A percentile compares a stretch with the other conserved stretches of the same genome.
These are phyloP conservation scores for Caradrina kadenii DNA, from an alignment of 2,888 invertebrate species.

Conservation along the genomic window DNA sequence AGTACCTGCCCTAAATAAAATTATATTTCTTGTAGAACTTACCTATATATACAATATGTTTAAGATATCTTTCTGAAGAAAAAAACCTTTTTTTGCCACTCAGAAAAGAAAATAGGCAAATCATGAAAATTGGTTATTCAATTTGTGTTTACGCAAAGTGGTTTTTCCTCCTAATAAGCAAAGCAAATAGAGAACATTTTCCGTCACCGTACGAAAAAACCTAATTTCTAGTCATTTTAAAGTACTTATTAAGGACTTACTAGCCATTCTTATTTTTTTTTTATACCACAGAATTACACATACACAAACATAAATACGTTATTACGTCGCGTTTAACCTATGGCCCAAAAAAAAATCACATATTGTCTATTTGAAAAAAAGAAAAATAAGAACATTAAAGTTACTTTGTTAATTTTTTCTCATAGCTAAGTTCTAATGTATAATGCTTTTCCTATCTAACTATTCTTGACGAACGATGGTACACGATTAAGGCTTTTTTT, in stretches of 20 bases:
- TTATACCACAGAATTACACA: too few relatives aligned
- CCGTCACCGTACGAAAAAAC: background rate
- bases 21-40: background rate
- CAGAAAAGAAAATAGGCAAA: background rate
- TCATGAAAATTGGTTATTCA: conserved; percentile 12
- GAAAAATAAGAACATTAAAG: too few relatives aligned
- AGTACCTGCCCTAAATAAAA: too few relatives aligned
- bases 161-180: background rate
- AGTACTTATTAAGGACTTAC: too few relatives aligned
- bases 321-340: too few relatives aligned
- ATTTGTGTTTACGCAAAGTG: background rate
- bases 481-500: conserved; percentile 9
- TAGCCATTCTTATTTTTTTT: too few relatives aligned
- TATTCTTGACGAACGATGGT: background rate
- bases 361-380: too few relatives aligned
- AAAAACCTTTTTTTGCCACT: background rate
- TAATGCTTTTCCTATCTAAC: background rate
- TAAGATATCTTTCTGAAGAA: too few relatives aligned
- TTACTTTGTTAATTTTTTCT: background rate
- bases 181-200: background rate
- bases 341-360: too few relatives aligned
- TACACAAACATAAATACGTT: too few relatives aligned
- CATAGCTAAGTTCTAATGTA: conserved; percentile 1
- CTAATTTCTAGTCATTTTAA: conserved; percentile 10
- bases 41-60: background rate